Evolutionary conservation across 2,797 vertebrate genomes (phyloP).

Genomic region (Fundulus diaphanus): DNA sequence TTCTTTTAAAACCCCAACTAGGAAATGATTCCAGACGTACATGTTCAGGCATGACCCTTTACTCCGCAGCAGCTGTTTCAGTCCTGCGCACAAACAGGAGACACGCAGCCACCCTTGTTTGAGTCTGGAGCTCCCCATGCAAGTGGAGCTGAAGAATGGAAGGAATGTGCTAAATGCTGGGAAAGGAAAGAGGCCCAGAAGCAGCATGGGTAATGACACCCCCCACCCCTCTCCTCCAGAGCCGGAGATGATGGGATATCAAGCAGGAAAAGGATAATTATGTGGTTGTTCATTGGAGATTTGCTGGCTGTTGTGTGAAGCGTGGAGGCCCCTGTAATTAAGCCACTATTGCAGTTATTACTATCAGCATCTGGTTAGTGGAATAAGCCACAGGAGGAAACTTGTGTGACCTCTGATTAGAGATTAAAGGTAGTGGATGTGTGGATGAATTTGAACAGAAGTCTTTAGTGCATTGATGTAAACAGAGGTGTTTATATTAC

Average conservation of each 20-base stretch:
- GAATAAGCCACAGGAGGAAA: conserved; percentile 23
- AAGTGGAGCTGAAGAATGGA: conserved; percentile 66
- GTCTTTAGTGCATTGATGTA: neutral
- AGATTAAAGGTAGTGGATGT: neutral
- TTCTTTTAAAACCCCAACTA: conserved; percentile 11
- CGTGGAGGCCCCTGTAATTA: conserved; percentile 72
- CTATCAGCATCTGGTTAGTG: conserved; percentile 44
- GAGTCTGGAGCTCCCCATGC: conserved; percentile 60
- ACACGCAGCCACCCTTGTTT: conserved; percentile 24
- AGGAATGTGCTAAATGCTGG: conserved; percentile 78
- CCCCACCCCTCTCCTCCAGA: conserved; percentile 26
- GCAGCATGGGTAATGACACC: conserved; percentile 72
- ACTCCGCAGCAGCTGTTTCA: conserved; percentile 61
- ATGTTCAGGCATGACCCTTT: conserved; percentile 49
- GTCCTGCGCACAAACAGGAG: conserved; percentile 28
- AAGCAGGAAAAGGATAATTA: conserved; percentile 79
- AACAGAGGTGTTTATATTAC: neutral
- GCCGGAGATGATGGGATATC: conserved; percentile 61
- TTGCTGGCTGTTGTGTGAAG: conserved; percentile 58
- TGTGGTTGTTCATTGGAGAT: conserved; percentile 71
- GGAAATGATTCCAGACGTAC: conserved; percentile 51
- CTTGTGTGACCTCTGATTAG: neutral
- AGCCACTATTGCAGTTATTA: conserved; percentile 43
- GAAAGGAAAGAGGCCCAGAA: conserved; percentile 64
- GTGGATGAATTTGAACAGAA: neutral